phyloP scores from a whole-genome alignment of 2,888 invertebrate genomes.

The Sminthurinus aureus region DNA sequence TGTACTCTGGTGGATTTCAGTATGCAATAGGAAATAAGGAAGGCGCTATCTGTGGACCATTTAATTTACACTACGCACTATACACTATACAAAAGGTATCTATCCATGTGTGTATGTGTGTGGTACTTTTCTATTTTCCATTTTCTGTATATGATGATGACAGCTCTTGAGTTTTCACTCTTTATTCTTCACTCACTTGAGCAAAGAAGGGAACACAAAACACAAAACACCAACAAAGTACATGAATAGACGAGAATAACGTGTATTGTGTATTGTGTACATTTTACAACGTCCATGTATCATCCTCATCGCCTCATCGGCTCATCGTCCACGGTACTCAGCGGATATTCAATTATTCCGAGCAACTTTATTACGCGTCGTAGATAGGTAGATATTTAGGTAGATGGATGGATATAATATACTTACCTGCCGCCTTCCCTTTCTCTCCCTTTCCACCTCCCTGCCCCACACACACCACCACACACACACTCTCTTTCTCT shows the following conservation, averaged over 20 bases:
- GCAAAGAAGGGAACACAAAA: background rate
- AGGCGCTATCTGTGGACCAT: too few species aligned
- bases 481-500: background rate
- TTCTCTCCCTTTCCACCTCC: background rate
- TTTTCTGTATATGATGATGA: too few species aligned
- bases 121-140: too few species aligned
- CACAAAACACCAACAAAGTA: background rate
- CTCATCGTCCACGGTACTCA: constrained; percentile 29
- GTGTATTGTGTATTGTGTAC: background rate
- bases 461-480: background rate
- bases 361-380: constrained; percentile 33
- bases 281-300: background rate
- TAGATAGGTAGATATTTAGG: background rate
- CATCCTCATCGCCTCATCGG: background rate
- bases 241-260: background rate
- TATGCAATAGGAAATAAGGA: too few species aligned
- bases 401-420: background rate
- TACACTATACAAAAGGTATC: too few species aligned
- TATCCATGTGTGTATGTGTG: background rate
- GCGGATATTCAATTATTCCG: constrained; percentile 37
- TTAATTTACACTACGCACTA: too few species aligned
- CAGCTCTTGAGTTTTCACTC: constrained; percentile 32
- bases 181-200: constrained; percentile 27
- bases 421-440: constrained; percentile 30
- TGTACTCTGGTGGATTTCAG: too few species aligned